phyloP scores from a whole-genome alignment of 2,797 vertebrate species.

The Muscicapa striata region DNA sequence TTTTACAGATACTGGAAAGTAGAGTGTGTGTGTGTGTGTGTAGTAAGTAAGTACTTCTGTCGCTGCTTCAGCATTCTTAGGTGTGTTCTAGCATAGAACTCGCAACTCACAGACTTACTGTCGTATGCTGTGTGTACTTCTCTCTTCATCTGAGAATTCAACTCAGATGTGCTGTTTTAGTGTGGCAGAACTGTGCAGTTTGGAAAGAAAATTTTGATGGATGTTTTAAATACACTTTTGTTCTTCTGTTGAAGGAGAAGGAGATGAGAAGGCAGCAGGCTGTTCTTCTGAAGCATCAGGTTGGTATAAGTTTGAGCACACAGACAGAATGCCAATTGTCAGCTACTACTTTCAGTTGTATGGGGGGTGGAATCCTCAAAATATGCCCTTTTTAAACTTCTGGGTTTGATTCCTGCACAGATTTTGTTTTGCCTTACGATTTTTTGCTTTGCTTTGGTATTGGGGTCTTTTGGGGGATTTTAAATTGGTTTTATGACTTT shows the following conservation, averaged over 20 bases:
- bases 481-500: slow-evolving; percentile 85
- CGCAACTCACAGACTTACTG: background rate
- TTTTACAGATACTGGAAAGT: background rate
- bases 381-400: slow-evolving; percentile 40
- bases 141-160: background rate
- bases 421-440: slow-evolving; percentile 71
- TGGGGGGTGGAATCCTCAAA: slow-evolving; percentile 37
- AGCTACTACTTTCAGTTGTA: slow-evolving; percentile 5
- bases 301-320: slow-evolving; percentile 67
- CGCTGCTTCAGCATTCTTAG: background rate
- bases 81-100: background rate
- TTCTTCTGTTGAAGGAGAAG: slow-evolving; percentile 86
- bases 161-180: background rate
- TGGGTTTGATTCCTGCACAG: slow-evolving; percentile 64
- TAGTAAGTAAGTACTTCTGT: background rate
- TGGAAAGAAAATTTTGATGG: background rate
- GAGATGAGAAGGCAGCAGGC: slow-evolving; percentile 92
- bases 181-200: background rate
- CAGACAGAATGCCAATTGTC: slow-evolving; percentile 3
- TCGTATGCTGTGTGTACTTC: background rate
- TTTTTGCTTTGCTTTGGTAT: slow-evolving; percentile 89
- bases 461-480: slow-evolving; percentile 81
- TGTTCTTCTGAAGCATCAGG: slow-evolving; percentile 94
- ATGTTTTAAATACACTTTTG: slow-evolving; percentile 3
- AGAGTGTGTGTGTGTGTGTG: background rate